Evolutionary conservation across 2,888 invertebrate species (phyloP), one percentile per base, ranked within the genome.

Genomic region (Dryobotodes eremita): DNA sequence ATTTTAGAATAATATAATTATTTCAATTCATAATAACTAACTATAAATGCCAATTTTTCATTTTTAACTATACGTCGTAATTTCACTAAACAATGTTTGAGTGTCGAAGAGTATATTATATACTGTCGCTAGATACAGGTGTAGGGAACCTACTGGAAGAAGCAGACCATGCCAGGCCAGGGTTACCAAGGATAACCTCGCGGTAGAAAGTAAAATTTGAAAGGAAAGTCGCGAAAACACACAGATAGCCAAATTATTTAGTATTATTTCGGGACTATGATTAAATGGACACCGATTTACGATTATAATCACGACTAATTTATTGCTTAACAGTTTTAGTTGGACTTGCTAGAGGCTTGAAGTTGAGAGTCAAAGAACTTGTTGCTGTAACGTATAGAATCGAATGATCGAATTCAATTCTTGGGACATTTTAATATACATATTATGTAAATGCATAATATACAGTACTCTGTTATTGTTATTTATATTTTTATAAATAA

Each of bases 1-100:
- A 96, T 96, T 97, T 97, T 96, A 96, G 96, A 97, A 97, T 97
- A 97, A 96, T 97, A 96, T 97, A 96, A 97, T 96, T 96, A 96
- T 96, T 96, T 96, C 95, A 96, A 96, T 97, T 96, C 93, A 95
- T 96, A 96, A 95, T 96, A 96, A 96, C 96, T 97, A 96, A 96
- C 96, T 97, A 97, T 96, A 96, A 95, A 96, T 96, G 96, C 96
- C 96, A 94, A 95, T 95, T 94, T 93, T 90, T 92, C 89, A 87
- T 94, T 93, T 77, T 92, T 94, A 94, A 95, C 94, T 95, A 95
- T 94, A 95, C 92, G 93, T 94, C 93, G 93, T 94, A 93, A 93
- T 88, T 93, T 93, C 90, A 92, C 95, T 96, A 96, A 95, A 95
- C 94, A 95, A 92, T 93, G 83, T 92, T 89, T 86, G 88, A 92